Evolutionary conservation across 1,140 invertebrate genomes (phyloP).

Genomic region (Drosophila serrata): DNA sequence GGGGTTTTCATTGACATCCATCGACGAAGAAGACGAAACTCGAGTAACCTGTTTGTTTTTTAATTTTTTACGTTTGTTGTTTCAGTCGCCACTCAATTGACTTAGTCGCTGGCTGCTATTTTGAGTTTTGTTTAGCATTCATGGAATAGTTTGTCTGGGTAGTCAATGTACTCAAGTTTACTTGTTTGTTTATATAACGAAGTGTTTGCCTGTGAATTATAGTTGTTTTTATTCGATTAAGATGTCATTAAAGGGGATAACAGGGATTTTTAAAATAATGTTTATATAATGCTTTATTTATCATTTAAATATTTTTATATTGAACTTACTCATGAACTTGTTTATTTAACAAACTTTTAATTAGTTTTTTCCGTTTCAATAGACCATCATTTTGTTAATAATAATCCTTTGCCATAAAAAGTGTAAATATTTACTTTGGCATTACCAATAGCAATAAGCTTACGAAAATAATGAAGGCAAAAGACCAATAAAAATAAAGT

Average conservation of each 20-base stretch:
- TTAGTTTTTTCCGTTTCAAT: background rate
- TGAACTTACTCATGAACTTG: background rate
- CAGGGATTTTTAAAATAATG: no score
- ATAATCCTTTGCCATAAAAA: background rate
- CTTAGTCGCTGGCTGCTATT: slow-evolving; percentile 33
- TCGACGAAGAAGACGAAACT: slow-evolving; percentile 82
- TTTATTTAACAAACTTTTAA: background rate
- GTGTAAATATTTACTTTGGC: slow-evolving; percentile 7
- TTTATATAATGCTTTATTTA: no score
- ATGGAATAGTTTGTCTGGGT: slow-evolving; percentile 62
- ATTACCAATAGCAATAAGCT: slow-evolving; percentile 22
- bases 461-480: slow-evolving; percentile 10
- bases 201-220: slow-evolving; percentile 1
- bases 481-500: slow-evolving; percentile 21
- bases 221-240: background rate
- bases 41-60: slow-evolving; percentile 79
- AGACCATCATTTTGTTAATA: background rate
- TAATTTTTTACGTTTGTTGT: slow-evolving; percentile 44
- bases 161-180: slow-evolving; percentile 40
- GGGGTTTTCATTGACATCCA: slow-evolving; percentile 75
- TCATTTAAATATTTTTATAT: background rate
- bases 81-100: slow-evolving; percentile 37
- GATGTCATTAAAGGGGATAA: background rate
- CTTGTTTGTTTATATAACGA: slow-evolving; percentile 32
- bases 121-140: slow-evolving; percentile 50